Evolutionary conservation across 2,888 invertebrate species (phyloP).

Genomic region (Synanthedon vespiformis): DNA sequence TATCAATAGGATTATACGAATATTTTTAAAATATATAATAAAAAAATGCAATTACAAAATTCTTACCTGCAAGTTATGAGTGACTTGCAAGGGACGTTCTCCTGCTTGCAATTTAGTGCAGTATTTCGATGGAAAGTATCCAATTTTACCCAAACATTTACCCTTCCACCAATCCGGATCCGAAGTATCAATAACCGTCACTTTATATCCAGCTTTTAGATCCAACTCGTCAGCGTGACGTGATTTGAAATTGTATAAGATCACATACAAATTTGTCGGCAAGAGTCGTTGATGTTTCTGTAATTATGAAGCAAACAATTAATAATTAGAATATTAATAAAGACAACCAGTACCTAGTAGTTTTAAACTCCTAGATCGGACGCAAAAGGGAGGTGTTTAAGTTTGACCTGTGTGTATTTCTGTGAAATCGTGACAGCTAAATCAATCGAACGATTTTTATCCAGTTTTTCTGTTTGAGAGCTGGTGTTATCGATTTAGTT

Average conservation of each 20-base stretch:
- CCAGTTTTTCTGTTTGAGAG: too few species aligned
- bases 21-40: too few species aligned
- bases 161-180: slow-evolving; percentile 99
- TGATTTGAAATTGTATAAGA: slow-evolving; percentile 94
- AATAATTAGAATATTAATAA: background rate
- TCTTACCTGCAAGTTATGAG: slow-evolving; percentile 60
- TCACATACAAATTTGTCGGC: slow-evolving; percentile 93
- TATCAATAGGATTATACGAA: too few species aligned
- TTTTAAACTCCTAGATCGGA: too few species aligned
- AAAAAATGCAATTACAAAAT: background rate
- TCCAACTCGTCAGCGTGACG: slow-evolving; percentile 95
- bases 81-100: slow-evolving; percentile 90
- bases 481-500: too few species aligned
- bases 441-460: too few species aligned
- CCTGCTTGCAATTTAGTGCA: slow-evolving; percentile 91
- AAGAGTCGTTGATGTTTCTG: slow-evolving; percentile 88
- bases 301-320: slow-evolving; percentile 9
- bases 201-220: slow-evolving; percentile 89
- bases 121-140: slow-evolving; percentile 95
- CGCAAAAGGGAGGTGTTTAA: too few species aligned
- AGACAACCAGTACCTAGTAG: background rate
- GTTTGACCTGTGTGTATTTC: too few species aligned
- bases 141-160: slow-evolving; percentile 89
- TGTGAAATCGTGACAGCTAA: too few species aligned
- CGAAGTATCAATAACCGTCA: slow-evolving; percentile 93